phyloP scores from a whole-genome alignment of 2,113 vertebrate genomes.

The Silurus asotus region DNA sequence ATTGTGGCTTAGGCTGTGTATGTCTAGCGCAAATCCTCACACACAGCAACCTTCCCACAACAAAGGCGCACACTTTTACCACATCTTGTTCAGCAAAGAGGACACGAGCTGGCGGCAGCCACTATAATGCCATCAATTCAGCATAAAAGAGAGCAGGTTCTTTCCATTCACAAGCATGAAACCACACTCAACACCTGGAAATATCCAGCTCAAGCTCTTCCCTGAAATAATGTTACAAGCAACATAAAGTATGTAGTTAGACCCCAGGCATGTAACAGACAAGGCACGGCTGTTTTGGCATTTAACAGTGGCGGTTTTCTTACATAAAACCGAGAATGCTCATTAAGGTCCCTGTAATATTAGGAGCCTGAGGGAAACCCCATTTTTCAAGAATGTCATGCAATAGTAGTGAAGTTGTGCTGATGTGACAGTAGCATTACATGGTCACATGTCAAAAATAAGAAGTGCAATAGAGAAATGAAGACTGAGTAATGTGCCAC shows the following conservation, averaged over 20 bases:
- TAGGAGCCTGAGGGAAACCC: slow-evolving; percentile 12
- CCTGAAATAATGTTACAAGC: not conserved
- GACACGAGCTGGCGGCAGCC: slow-evolving; percentile 8
- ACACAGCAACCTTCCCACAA: slow-evolving; percentile 47
- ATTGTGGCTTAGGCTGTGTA: slow-evolving; percentile 39
- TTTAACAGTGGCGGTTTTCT: not conserved
- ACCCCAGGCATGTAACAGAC: not conserved
- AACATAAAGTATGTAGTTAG: not conserved
- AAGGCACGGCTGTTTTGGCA: not conserved
- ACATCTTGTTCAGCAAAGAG: slow-evolving; percentile 27
- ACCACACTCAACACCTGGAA: slow-evolving; percentile 40
- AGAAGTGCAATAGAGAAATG: slow-evolving; percentile 9
- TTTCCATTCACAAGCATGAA: slow-evolving; percentile 20
- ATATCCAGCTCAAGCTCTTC: slow-evolving; percentile 20
- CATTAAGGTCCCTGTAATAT: slow-evolving; percentile 33
- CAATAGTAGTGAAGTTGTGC: slow-evolving; percentile 17
- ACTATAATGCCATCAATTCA: slow-evolving; percentile 10
- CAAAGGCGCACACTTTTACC: slow-evolving; percentile 45
- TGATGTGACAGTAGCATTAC: slow-evolving; percentile 46
- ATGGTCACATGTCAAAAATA: slow-evolving; percentile 34
- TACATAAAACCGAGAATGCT: slow-evolving; percentile 3
- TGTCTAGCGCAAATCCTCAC: slow-evolving; percentile 54
- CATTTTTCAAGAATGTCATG: slow-evolving; percentile 25
- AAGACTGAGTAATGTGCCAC: slow-evolving; percentile 19
- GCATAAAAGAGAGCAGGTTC: slow-evolving; percentile 33